Base-by-base conservation (phyloP, 2,797 vertebrate genomes). In the Hoplostethus atlanticus region DNA sequence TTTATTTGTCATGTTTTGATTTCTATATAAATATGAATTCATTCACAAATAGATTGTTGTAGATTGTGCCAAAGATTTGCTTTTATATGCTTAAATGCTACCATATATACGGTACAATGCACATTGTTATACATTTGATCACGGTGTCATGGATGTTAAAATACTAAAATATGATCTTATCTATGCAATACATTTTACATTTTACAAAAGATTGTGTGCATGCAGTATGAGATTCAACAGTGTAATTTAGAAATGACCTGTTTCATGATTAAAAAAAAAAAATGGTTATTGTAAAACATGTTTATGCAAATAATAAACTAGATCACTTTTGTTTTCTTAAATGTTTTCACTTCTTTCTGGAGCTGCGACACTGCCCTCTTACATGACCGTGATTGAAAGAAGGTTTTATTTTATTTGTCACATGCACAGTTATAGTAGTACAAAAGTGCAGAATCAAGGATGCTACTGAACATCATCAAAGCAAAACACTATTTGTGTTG, bases 391-490 rank as follows among this genome's bases (percentile, higher is more conserved):
- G 28, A 28, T 28, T 28, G 28, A 28, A 28, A 28, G 28, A 28
- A 28, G 28, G 2, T 2, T 28, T 28, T 3, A 28, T 28, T 28
- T 28, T 3, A 28, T 28, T 28, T 28, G 28, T 28, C 28, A 28
- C 28, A 28, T 28, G 28, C 28, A 28, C 28, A 28, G 28, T 28
- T 28, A 28, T 28, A 21, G 21, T 21, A 21, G 21, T 21, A 28
- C 28, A 28, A 28, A 28, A 28, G 28, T 28, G 3, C 3, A 28
- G 28, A 71, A 90, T 87, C 78, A 81, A 87, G 85, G 80, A 88
- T 88, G 84, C 84, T 87, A 85, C 89, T 83, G 89, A 88, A 76
- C 58, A 82, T 75, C 85, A 90, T 91, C 90, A 92, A 91, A 91
- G 88, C 31, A 25, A 30, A 52, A 31, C 5, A 0, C 16, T 4